phyloP scores from a whole-genome alignment of 2,888 invertebrate species.

The Hipparchia semele region DNA sequence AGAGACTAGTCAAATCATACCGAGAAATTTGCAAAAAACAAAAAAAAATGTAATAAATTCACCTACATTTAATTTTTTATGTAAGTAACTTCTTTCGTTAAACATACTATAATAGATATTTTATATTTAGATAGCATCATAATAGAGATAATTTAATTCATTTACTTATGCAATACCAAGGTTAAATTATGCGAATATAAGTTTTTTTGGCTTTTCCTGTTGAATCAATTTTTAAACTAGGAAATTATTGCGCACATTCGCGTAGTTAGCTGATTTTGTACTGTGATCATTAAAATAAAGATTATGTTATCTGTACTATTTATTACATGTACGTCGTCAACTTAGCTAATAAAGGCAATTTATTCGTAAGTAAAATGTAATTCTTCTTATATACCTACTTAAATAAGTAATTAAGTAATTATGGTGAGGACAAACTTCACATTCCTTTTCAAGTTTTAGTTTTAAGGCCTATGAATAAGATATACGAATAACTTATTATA shows the following conservation, averaged over 20 bases:
- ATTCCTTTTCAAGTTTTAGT: slow-evolving; percentile 35
- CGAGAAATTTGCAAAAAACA: slow-evolving; percentile 21
- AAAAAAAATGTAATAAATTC: slow-evolving; percentile 18
- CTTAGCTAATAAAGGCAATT: slow-evolving; percentile 30
- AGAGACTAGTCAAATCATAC: slow-evolving; percentile 37
- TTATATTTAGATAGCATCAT: slow-evolving; percentile 8
- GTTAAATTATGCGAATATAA: slow-evolving; percentile 16
- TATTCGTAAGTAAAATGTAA: slow-evolving; percentile 36
- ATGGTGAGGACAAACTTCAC: slow-evolving; percentile 29
- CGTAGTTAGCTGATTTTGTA: slow-evolving; percentile 78
- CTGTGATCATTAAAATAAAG: slow-evolving; percentile 74
- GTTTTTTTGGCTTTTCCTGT: slow-evolving; percentile 27
- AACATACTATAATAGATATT: neutral
- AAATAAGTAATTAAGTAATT: slow-evolving; percentile 13
- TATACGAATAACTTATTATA: slow-evolving; percentile 23
- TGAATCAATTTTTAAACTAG: slow-evolving; percentile 51
- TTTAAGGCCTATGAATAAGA: slow-evolving; percentile 36
- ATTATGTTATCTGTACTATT: slow-evolving; percentile 51
- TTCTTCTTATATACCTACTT: slow-evolving; percentile 29
- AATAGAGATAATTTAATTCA: neutral
- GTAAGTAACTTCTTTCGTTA: neutral
- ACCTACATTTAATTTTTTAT: slow-evolving; percentile 6
- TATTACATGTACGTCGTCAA: slow-evolving; percentile 27
- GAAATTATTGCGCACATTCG: slow-evolving; percentile 78
- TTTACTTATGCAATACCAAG: neutral